These are phyloP conservation scores for Cochlearius cochlearius DNA, from an alignment of 2,113 vertebrate genomes.

Conservation along the genomic window DNA sequence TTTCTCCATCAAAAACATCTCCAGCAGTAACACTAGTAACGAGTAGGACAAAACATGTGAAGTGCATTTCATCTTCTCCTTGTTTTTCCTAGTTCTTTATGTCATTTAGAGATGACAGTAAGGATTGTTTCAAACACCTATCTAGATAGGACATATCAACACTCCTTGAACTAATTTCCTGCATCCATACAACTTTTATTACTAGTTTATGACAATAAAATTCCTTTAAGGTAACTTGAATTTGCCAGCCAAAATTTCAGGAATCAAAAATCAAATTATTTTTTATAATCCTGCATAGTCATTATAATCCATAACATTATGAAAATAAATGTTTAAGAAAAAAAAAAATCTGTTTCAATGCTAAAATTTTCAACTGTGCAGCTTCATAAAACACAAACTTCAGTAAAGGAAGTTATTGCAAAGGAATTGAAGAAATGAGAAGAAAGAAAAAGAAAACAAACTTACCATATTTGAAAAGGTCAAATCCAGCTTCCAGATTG, in stretches of 20 bases:
- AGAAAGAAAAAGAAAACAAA: not conserved
- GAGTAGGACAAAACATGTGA: not conserved
- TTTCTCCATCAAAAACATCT: not conserved
- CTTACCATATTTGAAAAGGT: slow-evolving; percentile 89
- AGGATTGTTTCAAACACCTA: not conserved
- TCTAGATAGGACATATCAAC: not conserved
- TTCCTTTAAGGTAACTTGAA: not conserved
- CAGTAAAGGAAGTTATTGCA: not conserved
- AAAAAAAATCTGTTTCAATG: not conserved
- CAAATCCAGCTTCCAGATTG: slow-evolving; percentile 94
- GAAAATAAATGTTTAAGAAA: not conserved
- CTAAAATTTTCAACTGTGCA: not conserved
- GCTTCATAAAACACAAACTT: not conserved
- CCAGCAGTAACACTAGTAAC: not conserved
- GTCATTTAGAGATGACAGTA: not conserved
- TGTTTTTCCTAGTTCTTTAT: not conserved
- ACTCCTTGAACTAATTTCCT: not conserved
- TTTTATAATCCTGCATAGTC: not conserved
- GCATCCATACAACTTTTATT: not conserved
- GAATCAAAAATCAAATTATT: not conserved
- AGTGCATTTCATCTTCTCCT: not conserved
- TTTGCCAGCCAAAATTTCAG: not conserved
- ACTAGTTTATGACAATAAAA: not conserved
- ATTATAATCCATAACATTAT: not conserved
- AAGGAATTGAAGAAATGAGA: not conserved